Base-by-base conservation (phyloP, 2,888 invertebrate species). In the Sepiola atlantica region DNA sequence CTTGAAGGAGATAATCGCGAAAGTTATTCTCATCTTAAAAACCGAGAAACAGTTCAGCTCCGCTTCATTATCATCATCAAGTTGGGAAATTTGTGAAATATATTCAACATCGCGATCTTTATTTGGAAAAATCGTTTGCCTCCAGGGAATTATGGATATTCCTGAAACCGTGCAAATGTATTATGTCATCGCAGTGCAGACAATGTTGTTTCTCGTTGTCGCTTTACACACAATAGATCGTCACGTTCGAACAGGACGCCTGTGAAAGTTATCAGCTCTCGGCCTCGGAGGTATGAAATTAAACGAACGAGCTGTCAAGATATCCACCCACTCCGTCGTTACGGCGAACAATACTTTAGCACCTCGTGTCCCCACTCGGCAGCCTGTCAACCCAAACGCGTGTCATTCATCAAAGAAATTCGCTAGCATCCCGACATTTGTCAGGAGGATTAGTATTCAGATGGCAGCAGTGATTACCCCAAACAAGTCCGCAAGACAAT, bases 21-120 rank as follows among this genome's bases (percentile, higher is more conserved):
- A n/a, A 77, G 12, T 77, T 77, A 77, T 77, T 77, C 77, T 77
- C 77, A 77, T 45, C n/a, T 77, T 77, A 4, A 4, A 4, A 77
- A 77, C 77, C 28, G 77, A n/a, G 77, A n/a, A 77, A 45, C n/a
- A 77, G 77, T 77, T 77, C 77, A 77, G n/a, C 18, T 77, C 77
- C 32, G 77, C n/a, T 77, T n/a, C 18, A 77, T 77, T 77, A 77
- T 77, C 77, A 77, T 77, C 77, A 77, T 77, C 77, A 77, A 77
- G 77, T 77, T 77, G 77, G n/a, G 77, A 77, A 77, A 77, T 77
- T 77, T 77, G n/a, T n/a, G 77, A 77, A 77, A 77, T n/a, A 77
- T 77, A 77, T 77, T 77, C 77, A 77, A 77, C 77, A 32, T 32
- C n/a, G n/a, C 32, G 77, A n/a, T 77, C 77, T 77, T 77, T 77